A percentile compares a stretch with the other conserved stretches of the same genome.
phyloP scores from a whole-genome alignment of 2,797 vertebrate genomes.

The Sylvia borin region DNA sequence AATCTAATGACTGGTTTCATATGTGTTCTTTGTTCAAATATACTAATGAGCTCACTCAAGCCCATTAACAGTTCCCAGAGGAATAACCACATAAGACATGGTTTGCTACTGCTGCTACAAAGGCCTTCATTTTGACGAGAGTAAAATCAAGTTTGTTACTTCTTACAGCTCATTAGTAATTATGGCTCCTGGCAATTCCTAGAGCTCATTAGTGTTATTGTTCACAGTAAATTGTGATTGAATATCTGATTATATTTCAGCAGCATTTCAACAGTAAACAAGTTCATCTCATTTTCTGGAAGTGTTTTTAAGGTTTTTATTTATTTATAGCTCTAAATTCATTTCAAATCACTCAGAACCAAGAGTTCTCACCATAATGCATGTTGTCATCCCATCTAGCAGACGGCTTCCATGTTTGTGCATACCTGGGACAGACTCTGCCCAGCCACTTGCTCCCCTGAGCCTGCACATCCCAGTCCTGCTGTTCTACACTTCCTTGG shows the following conservation, averaged over 20 bases:
- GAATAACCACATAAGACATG: background rate
- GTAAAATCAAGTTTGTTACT: background rate
- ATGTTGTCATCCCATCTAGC: background rate
- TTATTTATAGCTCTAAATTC: background rate
- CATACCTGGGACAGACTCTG: background rate
- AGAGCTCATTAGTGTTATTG: background rate
- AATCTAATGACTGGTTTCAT: background rate
- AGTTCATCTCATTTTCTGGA: background rate
- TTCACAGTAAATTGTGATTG: background rate
- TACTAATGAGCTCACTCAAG: background rate
- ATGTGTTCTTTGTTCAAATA: background rate
- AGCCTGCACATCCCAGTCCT: background rate
- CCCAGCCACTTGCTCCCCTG: background rate
- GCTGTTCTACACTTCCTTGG: background rate
- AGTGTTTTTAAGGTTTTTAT: background rate
- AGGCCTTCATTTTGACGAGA: background rate
- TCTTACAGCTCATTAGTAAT: background rate
- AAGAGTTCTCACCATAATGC: background rate
- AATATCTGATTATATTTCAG: background rate
- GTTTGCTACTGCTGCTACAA: background rate
- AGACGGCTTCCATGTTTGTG: background rate
- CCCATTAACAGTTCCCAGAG: background rate
- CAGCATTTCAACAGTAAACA: background rate
- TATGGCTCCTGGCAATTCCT: background rate
- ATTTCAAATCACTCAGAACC: background rate